These are phyloP conservation scores for Dipus sagitta DNA, from an alignment of 2,797 vertebrate species.

Conservation along the genomic window DNA sequence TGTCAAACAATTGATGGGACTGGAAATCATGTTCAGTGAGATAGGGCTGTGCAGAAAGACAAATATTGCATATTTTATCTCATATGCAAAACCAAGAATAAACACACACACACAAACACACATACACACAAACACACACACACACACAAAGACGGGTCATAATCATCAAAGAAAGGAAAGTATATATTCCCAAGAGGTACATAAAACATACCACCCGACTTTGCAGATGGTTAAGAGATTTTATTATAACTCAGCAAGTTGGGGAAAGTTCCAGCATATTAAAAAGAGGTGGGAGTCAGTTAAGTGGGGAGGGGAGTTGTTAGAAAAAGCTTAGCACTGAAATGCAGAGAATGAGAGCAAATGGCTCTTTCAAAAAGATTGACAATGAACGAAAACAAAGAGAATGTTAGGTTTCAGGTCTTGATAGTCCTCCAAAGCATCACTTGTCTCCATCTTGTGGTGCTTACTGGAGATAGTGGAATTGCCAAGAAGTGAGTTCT, in stretches of 20 bases:
- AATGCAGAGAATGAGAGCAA: conserved; percentile 51
- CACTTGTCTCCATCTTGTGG: neutral
- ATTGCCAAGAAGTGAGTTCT: neutral
- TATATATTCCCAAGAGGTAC: neutral
- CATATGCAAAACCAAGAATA: too few relatives aligned
- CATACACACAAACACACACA: too few relatives aligned
- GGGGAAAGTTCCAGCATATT: conserved; percentile 24
- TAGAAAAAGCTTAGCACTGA: neutral
- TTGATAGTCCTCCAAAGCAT: neutral
- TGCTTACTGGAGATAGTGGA: neutral
- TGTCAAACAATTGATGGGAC: too few relatives aligned
- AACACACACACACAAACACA: too few relatives aligned
- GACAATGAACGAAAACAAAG: conserved; percentile 7
- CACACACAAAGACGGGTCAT: neutral
- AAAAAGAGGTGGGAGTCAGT: conserved; percentile 51
- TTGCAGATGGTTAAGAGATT: conserved; percentile 16
- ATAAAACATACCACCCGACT: neutral
- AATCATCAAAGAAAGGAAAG: neutral
- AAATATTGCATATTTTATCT: too few relatives aligned
- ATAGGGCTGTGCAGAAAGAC: too few relatives aligned
- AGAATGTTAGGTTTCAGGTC: neutral
- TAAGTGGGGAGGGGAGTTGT: neutral
- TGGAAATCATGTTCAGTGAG: too few relatives aligned
- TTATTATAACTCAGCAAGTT: conserved; percentile 40
- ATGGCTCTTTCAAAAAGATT: conserved; percentile 33